These are phyloP conservation scores for Coenonympha arcania DNA, from an alignment of 2,888 invertebrate genomes.

Conservation along the genomic window DNA sequence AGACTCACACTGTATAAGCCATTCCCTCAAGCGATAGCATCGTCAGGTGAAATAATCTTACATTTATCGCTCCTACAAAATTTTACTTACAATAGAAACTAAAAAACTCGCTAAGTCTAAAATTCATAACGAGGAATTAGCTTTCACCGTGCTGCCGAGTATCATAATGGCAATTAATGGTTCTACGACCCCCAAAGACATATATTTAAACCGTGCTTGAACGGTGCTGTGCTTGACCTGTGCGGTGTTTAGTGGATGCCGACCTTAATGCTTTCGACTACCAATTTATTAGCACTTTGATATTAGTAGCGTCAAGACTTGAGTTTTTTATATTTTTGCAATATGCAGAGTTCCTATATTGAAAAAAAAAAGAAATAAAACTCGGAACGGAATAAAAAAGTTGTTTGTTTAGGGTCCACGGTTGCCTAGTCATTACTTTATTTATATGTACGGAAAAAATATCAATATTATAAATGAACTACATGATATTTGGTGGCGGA, in stretches of 20 bases:
- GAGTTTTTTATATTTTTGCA: constrained; percentile 52
- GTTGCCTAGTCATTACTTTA: constrained; percentile 68
- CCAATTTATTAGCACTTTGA: constrained; percentile 38
- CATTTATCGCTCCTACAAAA: too few species aligned
- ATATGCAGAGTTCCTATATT: constrained; percentile 70
- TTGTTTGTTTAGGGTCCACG: constrained; percentile 61
- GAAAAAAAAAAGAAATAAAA: constrained; percentile 37
- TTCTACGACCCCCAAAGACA: background rate
- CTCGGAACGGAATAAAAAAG: constrained; percentile 33
- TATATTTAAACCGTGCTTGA: background rate
- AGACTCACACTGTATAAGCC: too few species aligned
- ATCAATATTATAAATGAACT: constrained; percentile 51
- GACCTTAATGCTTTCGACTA: constrained; percentile 47
- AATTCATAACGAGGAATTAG: too few species aligned
- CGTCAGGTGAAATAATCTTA: too few species aligned
- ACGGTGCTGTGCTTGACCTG: background rate
- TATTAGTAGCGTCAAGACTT: constrained; percentile 31
- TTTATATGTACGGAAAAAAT: constrained; percentile 51
- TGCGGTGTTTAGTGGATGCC: background rate
- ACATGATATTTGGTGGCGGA: constrained; percentile 44
- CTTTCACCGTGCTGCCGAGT: background rate
- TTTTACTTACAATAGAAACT: too few species aligned
- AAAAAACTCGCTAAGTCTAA: background rate
- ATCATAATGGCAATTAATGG: background rate
- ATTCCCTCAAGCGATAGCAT: too few species aligned